Base-by-base conservation (phyloP, 1,140 invertebrate species). In the Sminthurides bifidus region DNA sequence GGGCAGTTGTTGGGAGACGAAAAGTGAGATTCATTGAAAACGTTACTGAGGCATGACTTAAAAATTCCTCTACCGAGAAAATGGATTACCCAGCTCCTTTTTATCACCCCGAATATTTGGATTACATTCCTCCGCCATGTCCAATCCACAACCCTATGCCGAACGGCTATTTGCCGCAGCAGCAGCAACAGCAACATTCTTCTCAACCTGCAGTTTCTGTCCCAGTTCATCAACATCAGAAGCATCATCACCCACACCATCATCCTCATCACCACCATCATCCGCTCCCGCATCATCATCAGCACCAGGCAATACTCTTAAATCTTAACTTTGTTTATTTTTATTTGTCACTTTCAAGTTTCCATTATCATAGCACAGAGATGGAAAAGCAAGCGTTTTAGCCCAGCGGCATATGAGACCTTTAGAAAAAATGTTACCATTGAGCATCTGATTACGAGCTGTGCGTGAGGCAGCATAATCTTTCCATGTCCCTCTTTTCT, bases 191-290 rank as follows among this genome's bases (percentile, higher is more conserved):
- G 14, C 58, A 61, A 4, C 63, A 67, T 44, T 56, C 54, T 46
- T 6, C 6, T n/a, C 51, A 44, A n/a, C n/a, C n/a, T n/a, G n/a
- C n/a, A 48, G 44, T 48, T 48, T 27, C 26, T 27, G 54, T 30
- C n/a, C 61, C 60, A 37, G 54, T 57, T 43, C 66, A 67, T 55
- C 61, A 64, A 54, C 66, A 67, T 51, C 65, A 65, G 45, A 48
- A 59, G 30, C 56, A 57, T 58, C 62, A 59, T 58, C 59, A 64
- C 50, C 60, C 57, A 31, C 56, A 55, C 38, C 59, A 60, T 56
- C 59, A 43, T 45, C 24, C 27, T 23, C 27, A 52, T 33, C 63
- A 65, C 38, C 48, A 37, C 33, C 54, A 58, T 58, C 56, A 66
- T 49, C 65, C 66, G 21, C 63, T 63, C 48, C 61, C 61, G 33